These are phyloP conservation scores for Vesta saturnalis DNA, from an alignment of 2,888 invertebrate species.

Conservation along the genomic window DNA sequence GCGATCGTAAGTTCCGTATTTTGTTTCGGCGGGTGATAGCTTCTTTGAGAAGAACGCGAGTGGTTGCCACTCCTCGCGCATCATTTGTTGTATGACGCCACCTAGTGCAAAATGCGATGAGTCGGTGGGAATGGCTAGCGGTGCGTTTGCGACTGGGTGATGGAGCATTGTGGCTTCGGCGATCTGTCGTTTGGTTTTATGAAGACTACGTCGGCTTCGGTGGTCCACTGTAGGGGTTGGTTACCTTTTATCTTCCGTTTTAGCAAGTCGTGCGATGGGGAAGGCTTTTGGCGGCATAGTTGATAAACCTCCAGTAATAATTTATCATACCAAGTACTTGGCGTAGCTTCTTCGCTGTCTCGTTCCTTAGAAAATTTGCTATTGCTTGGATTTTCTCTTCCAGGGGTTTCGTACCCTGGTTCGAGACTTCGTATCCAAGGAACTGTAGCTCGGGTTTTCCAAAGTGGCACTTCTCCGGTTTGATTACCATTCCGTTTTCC, in stretches of 20 bases:
- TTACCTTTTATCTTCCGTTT: too few species aligned
- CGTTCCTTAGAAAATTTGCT: neutral
- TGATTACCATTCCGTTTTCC: constrained; percentile 44
- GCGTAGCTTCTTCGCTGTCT: neutral
- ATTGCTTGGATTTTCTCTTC: neutral
- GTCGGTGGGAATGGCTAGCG: too few species aligned
- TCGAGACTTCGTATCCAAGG: neutral
- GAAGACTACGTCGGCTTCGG: too few species aligned
- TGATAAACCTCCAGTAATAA: too few species aligned
- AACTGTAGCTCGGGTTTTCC: neutral
- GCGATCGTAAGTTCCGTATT: too few species aligned
- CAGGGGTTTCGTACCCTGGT: neutral
- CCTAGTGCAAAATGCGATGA: neutral
- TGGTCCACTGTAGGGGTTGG: too few species aligned
- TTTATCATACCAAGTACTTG: neutral
- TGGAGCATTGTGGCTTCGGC: too few species aligned
- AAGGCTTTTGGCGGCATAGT: too few species aligned
- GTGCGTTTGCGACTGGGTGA: too few species aligned
- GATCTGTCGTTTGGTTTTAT: too few species aligned
- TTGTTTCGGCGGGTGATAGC: neutral
- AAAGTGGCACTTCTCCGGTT: constrained; percentile 38
- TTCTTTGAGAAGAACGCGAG: neutral
- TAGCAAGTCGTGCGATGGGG: too few species aligned
- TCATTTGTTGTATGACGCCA: neutral
- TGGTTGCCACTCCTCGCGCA: neutral